These are phyloP conservation scores for Caenorhabditis afra DNA, from an alignment of 2,888 invertebrate species.

Conservation along the genomic window DNA sequence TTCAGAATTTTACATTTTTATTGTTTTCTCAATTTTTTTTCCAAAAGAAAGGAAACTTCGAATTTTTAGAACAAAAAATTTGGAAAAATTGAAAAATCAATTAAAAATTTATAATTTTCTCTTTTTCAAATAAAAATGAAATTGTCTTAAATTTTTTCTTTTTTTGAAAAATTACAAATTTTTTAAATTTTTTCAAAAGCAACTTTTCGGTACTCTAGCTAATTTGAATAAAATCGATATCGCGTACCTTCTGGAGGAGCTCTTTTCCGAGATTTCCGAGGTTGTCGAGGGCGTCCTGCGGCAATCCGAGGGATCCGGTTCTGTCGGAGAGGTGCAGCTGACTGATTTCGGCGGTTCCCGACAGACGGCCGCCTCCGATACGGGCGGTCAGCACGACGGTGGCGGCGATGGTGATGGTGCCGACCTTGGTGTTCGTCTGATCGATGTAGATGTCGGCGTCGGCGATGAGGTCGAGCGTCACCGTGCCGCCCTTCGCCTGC, in stretches of 20 bases:
- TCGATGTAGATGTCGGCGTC: constrained; percentile 78
- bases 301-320: constrained; percentile 71
- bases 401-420: constrained; percentile 74
- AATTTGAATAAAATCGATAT: too few relatives aligned
- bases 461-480: constrained; percentile 71
- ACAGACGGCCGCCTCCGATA: constrained; percentile 64
- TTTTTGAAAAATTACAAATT: too few relatives aligned
- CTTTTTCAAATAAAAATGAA: too few relatives aligned
- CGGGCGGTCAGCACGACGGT: constrained; percentile 68
- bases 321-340: constrained; percentile 68
- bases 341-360: constrained; percentile 72
- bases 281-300: constrained; percentile 78
- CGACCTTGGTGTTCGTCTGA: constrained; percentile 70
- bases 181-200: too few relatives aligned
- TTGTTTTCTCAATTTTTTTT: too few relatives aligned
- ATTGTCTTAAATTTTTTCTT: too few relatives aligned
- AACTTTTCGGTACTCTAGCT: too few relatives aligned
- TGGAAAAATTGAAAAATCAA: too few relatives aligned
- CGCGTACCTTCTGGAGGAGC: constrained; percentile 70
- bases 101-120: too few relatives aligned
- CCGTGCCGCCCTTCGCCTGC: constrained; percentile 69
- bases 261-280: constrained; percentile 79
- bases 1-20: too few relatives aligned
- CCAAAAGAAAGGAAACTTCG: too few relatives aligned
- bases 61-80: too few relatives aligned